Evolutionary conservation across 2,888 invertebrate species (phyloP), one percentile per base, ranked within the genome.

Genomic region (Amphipyra berbera): DNA sequence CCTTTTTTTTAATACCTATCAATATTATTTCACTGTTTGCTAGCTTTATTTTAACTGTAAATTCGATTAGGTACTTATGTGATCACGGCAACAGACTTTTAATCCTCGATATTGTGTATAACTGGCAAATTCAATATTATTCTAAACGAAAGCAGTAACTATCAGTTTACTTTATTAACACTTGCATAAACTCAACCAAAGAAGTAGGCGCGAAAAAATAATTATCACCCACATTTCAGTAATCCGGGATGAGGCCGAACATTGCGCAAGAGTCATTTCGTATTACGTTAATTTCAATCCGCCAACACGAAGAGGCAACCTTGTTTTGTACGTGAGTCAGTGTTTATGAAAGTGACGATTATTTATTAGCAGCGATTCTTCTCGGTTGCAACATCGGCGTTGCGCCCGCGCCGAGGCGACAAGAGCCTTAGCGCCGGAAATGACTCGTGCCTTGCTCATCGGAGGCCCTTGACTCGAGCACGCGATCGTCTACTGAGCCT

Each of bases 361-460:
- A 92, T 90, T 91, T 93, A 94, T 94, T 93, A 91, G 89, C 90
- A 89, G 82, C 79, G 85, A 90, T 90, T 92, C 87, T 92, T 91
- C 90, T 88, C 73, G 71, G 80, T 90, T 91, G 86, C 88, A 85
- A 88, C 87, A 89, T 74, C n/a, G n/a, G n/a, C 54, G 61, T 65
- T 68, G 68, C 63, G 67, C 68, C 9, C 30, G 27, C 50, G 48
- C 14, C 50, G 42, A 45, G 12, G 63, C 73, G 73, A 79, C 80
- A 79, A 79, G 69, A 77, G 74, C 62, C 56, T 79, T 81, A 82
- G 84, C 88, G 84, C 92, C 92, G 93, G 94, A 94, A 94, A 93
- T 94, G 91, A 90, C 90, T 92, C 75, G 90, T 74, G 85, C 74
- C 81, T 88, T 83, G 86, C 87, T 90, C 89, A 88, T 86, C 87